Evolutionary conservation across 35 echinoderm and acorn worm species (phyloP).

Genomic region (Stichopus chloronotus): DNA sequence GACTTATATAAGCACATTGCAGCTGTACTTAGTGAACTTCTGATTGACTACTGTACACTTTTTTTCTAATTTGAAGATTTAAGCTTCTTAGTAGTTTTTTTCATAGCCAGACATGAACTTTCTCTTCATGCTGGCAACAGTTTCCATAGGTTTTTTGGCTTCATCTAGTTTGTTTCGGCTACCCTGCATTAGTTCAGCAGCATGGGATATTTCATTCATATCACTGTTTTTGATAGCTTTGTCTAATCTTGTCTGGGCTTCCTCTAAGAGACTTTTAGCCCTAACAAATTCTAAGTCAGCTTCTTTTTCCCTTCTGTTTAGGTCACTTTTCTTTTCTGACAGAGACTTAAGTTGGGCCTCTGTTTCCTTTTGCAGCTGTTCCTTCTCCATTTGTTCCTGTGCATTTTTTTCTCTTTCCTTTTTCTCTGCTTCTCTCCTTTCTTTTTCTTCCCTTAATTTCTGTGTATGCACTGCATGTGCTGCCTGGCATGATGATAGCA

Average conservation of each 20-base stretch:
- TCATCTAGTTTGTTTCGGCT: not conserved
- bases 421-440: conserved; percentile 25
- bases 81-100: not conserved
- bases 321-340: not conserved
- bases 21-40: not conserved
- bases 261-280: conserved; percentile 24
- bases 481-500: not conserved
- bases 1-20: not conserved
- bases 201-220: conserved; percentile 15
- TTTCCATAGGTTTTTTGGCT: not conserved
- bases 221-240: not conserved
- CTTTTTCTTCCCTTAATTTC: conserved; percentile 16
- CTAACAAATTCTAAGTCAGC: too few species aligned
- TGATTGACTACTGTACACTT: not conserved
- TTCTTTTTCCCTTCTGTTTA: not conserved
- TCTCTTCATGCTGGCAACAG: not conserved
- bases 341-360: not conserved
- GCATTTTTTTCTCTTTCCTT: not conserved
- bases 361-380: conserved; percentile 2
- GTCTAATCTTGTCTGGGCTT: conserved; percentile 23
- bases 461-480: not conserved
- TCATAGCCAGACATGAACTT: not conserved
- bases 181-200: not conserved
- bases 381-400: not conserved
- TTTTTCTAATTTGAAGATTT: conserved; percentile 6